Evolutionary conservation across 2,797 vertebrate genomes (phyloP), one percentile per base, ranked within the genome.

Genomic region (Pygocentrus nattereri): DNA sequence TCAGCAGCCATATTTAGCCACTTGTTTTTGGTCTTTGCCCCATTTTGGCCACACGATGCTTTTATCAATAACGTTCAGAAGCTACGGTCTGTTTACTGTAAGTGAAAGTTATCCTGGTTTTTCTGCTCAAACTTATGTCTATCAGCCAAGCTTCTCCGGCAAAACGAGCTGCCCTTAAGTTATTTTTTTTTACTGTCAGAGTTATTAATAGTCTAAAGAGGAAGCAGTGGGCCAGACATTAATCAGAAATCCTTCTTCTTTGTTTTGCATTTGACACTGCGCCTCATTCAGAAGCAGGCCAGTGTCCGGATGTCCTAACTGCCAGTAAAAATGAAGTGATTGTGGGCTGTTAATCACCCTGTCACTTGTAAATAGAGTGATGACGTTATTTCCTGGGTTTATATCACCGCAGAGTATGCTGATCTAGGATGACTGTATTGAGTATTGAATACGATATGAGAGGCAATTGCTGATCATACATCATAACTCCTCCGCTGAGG

Each of bases 11-110:
- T 76, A 72, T 80, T 84, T 76, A 84, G 78, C 73, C 68, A 59
- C 82, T 76, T 52, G 78, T 49, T 41, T 76, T 74, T 16, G 12
- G 77, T 25, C 77, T 49, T 71, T 23, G n/a, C 23, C 72, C 72
- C 49, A 19, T 74, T 78, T 78, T 79, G 72, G 82, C 82, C 79
- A 79, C 76, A 74, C 69, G 76, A 79, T 79, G 68, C 78, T 76
- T 80, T 73, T 15, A 73, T 80, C 74, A 68, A 76, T 72, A 72
- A 18, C 25, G 54, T 58, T 79, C 19, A 10, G 62, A 34, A 67
- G 72, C 27, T 56, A 31, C 73, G 58, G 67, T 72, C 65, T 79
- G 82, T 84, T 80, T 80, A 76, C 82, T 72, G 82, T 77, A 73
- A 73, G 80, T 65, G 74, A 73, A 67, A 68, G 72, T 70, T 76